phyloP scores from a whole-genome alignment of 2,797 vertebrate genomes.

The Aeoliscus strigatus region DNA sequence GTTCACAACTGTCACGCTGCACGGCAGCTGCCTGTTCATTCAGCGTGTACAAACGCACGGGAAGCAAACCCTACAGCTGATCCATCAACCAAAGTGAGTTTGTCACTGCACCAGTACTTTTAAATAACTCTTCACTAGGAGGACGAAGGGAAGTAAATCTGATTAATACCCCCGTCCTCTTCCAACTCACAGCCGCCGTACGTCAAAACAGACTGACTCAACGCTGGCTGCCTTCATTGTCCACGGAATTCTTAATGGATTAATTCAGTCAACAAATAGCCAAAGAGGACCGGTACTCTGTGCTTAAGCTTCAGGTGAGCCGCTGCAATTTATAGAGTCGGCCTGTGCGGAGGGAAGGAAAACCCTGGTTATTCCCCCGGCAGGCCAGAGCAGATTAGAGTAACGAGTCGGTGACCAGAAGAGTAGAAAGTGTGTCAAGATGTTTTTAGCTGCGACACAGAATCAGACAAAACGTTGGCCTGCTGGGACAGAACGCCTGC shows the following conservation, averaged over 20 bases:
- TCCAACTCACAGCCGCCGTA: slow-evolving; percentile 31
- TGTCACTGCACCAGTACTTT: background rate
- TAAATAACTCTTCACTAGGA: background rate
- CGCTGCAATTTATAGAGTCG: too few species aligned
- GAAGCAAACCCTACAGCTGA: too few species aligned
- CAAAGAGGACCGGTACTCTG: too few species aligned
- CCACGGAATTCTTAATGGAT: background rate
- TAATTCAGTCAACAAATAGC: too few species aligned
- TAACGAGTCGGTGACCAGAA: slow-evolving; percentile 41
- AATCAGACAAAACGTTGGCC: slow-evolving; percentile 36
- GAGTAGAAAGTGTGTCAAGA: slow-evolving; percentile 47
- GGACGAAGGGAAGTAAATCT: too few species aligned
- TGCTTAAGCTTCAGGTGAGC: too few species aligned
- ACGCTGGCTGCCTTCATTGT: slow-evolving; percentile 17
- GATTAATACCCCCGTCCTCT: slow-evolving; percentile 21
- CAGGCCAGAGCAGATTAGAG: slow-evolving; percentile 29
- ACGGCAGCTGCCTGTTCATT: too few species aligned
- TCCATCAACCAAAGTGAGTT: background rate
- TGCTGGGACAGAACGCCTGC: slow-evolving; percentile 41
- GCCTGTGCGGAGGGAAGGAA: slow-evolving; percentile 23
- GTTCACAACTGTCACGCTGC: too few species aligned
- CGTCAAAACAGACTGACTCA: slow-evolving; percentile 16
- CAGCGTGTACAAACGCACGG: too few species aligned
- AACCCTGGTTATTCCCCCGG: slow-evolving; percentile 34
- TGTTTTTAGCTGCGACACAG: slow-evolving; percentile 47